Conservation (phyloP, 2,113 vertebrate genomes). For the Oncorhynchus gorbuscha region DNA sequence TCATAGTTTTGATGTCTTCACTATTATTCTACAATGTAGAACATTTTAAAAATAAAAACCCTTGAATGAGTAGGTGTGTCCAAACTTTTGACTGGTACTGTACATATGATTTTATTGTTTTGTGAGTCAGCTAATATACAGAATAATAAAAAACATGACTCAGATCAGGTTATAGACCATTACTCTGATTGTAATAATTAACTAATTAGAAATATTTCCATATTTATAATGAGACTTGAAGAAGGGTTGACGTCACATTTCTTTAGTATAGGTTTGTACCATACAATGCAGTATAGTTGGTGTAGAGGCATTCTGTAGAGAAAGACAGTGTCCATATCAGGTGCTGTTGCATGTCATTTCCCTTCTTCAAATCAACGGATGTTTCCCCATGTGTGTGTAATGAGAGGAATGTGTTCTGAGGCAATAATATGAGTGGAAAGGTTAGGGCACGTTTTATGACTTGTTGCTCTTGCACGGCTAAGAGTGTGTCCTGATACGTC, state of each 20-base stretch:
- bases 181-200: neutral
- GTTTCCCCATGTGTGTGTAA: constrained; percentile 12
- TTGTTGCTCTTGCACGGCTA: constrained; percentile 50
- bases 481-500: constrained; percentile 19
- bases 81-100: no score
- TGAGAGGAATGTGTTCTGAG: constrained; percentile 44
- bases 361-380: neutral
- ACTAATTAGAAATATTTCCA: neutral
- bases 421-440: constrained; percentile 48
- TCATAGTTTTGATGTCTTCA: no score
- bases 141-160: no score
- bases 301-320: neutral
- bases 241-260: neutral
- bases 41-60: no score
- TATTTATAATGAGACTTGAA: neutral
- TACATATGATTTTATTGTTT: no score
- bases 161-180: no score
- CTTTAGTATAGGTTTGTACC: neutral
- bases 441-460: constrained; percentile 30
- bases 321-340: neutral
- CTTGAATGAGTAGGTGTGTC: no score
- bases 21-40: no score
- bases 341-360: neutral
- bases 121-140: no score
- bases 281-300: neutral